Base-by-base conservation (phyloP, 2,888 invertebrate species). In the Iselma pallidipennis region DNA sequence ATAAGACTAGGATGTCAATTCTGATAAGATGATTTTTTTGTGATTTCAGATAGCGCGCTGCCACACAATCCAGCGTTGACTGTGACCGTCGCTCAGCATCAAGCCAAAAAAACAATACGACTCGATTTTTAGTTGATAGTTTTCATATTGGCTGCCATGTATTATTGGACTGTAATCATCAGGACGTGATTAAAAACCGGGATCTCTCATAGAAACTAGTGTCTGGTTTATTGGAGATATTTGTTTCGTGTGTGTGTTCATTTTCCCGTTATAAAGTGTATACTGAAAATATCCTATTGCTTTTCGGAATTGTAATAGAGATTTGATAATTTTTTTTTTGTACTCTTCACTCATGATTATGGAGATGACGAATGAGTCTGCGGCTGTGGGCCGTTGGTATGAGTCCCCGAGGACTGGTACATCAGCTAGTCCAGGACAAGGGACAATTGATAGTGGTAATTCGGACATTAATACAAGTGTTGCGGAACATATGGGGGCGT, bases 311-410 rank as follows among this genome's bases (percentile, higher is more conserved):
- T 37, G 16, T 16, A n/a, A n/a, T n/a, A n/a, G 33, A 12, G 33
- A 28, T 29, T 19, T 10, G 5, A 9, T 19, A 28, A 62, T 72
- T 74, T n/a, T n/a, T n/a, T n/a, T n/a, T n/a, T n/a, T n/a, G n/a
- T n/a, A n/a, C n/a, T n/a, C n/a, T n/a, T 37, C 16, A 37, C 57
- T 51, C 50, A 81, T 80, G 81, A 82, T 80, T 78, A 83, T 83
- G 83, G 82, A 83, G 81, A 82, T 82, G 82, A 80, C 82, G 68
- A 82, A 80, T 74, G 81, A 81, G 70, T 74, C 78, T 65, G 77
- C 78, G 70, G 80, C 79, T 69, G 80, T 81, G 66, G 81, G 81
- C 70, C 78, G 82, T 66, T 83, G 83, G 83, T 83, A 83, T 76
- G 83, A 83, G 68, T 76, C 80, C 61, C 83, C 82, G 56, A 79